These are phyloP conservation scores for Lithophane socia DNA, from an alignment of 2,888 invertebrate species.

Conservation along the genomic window DNA sequence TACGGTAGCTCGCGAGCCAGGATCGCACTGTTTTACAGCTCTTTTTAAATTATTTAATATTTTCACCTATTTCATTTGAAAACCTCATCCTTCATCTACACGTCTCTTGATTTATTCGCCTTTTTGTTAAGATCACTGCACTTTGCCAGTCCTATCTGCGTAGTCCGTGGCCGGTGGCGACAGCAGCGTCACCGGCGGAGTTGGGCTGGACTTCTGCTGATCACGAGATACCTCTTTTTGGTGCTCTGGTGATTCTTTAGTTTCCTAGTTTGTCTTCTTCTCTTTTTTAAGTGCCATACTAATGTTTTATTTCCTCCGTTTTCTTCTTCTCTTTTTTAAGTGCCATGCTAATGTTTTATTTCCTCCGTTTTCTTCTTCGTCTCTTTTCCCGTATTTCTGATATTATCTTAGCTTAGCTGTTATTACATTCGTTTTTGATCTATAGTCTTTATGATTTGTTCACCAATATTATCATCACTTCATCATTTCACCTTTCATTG, in stretches of 20 bases:
- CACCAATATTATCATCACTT: not conserved
- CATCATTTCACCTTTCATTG: conserved; percentile 5
- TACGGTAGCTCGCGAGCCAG: not conserved
- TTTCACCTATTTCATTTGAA: not conserved
- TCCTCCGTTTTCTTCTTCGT: not conserved
- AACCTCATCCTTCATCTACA: not conserved
- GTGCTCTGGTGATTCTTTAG: conserved; percentile 37
- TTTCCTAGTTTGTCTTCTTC: conserved; percentile 6
- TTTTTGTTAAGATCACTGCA: not conserved
- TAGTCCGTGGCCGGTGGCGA: conserved; percentile 20
- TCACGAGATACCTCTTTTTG: conserved; percentile 25
- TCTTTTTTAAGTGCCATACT: not conserved
- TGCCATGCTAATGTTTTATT: not conserved
- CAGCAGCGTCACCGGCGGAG: conserved; percentile 51
- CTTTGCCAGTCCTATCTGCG: not conserved
- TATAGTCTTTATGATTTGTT: not conserved
- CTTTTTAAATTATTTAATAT: not conserved
- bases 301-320: not conserved
- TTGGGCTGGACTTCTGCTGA: conserved; percentile 39
- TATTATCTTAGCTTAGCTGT: not conserved
- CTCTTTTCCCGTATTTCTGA: not conserved
- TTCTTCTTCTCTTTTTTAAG: not conserved
- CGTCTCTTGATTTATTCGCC: not conserved
- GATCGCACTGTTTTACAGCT: not conserved
- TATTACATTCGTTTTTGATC: not conserved